Conservation (phyloP, 2,797 vertebrate genomes). For the Darevskia mixta region DNA sequence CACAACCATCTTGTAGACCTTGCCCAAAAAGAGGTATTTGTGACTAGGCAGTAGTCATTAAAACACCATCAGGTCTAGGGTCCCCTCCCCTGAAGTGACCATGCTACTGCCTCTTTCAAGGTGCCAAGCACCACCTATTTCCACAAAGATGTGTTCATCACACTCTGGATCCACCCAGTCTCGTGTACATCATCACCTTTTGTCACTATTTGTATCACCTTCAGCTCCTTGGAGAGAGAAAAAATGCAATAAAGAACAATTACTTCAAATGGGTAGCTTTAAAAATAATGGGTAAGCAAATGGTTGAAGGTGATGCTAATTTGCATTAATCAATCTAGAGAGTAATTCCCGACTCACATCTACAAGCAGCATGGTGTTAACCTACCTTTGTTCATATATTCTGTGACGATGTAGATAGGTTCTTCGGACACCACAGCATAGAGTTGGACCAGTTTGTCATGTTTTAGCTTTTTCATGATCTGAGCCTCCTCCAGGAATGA, state of each 20-base stretch:
- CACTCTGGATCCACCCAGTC: no score
- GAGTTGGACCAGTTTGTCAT: conserved; percentile 96
- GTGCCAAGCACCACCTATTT: no score
- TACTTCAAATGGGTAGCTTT: neutral
- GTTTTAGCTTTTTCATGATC: conserved; percentile 98
- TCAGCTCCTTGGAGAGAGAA: neutral
- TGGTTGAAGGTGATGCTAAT: neutral
- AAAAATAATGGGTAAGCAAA: neutral
- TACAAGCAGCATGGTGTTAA: neutral
- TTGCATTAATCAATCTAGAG: neutral
- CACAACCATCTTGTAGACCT: no score
- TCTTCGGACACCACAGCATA: conserved; percentile 97
- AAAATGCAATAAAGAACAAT: neutral
- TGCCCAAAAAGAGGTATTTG: no score
- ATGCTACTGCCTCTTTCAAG: no score
- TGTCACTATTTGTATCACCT: neutral
- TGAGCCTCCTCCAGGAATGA: conserved; percentile 98
- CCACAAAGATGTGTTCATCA: no score
- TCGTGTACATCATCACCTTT: no score
- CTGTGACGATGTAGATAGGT: conserved; percentile 97
- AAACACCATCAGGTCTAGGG: no score
- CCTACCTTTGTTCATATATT: conserved; percentile 97
- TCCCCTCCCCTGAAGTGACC: no score
- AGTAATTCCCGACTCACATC: neutral
- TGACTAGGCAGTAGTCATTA: no score